Conservation (phyloP, 2,113 vertebrate species). For the Xerus inauris region DNA sequence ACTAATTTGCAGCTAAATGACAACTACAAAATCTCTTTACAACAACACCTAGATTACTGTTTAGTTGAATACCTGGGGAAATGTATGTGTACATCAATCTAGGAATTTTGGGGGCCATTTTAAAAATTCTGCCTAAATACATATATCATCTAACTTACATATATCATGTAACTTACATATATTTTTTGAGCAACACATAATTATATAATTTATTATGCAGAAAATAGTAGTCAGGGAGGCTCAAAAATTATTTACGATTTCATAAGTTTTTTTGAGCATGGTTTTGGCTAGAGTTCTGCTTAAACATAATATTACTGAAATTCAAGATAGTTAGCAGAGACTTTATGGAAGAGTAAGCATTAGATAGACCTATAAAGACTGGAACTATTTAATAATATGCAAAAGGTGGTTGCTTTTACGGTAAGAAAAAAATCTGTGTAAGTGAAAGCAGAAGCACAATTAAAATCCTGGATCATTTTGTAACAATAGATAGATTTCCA, state of each 20-base stretch:
- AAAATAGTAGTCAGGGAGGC: not conserved
- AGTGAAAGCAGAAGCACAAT: not conserved
- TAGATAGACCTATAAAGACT: not conserved
- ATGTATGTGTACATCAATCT: not conserved
- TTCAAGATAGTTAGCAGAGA: not conserved
- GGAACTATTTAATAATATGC: not conserved
- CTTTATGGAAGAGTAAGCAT: not conserved
- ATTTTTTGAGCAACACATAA: not conserved
- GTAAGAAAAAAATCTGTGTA: not conserved
- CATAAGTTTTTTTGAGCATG: not conserved
- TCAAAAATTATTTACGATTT: not conserved
- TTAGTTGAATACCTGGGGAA: not conserved
- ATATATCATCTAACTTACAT: not conserved
- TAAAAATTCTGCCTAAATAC: not conserved
- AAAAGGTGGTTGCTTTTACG: not conserved
- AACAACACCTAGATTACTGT: not conserved
- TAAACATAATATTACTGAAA: not conserved
- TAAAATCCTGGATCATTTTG: not conserved
- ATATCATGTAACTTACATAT: not conserved
- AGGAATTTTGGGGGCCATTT: not conserved
- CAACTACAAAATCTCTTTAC: not conserved
- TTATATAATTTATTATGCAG: not conserved
- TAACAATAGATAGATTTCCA: not conserved
- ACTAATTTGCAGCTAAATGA: not conserved
- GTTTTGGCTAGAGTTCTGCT: not conserved